phyloP scores from a whole-genome alignment of 2,113 vertebrate genomes.

The Barbus barbus region DNA sequence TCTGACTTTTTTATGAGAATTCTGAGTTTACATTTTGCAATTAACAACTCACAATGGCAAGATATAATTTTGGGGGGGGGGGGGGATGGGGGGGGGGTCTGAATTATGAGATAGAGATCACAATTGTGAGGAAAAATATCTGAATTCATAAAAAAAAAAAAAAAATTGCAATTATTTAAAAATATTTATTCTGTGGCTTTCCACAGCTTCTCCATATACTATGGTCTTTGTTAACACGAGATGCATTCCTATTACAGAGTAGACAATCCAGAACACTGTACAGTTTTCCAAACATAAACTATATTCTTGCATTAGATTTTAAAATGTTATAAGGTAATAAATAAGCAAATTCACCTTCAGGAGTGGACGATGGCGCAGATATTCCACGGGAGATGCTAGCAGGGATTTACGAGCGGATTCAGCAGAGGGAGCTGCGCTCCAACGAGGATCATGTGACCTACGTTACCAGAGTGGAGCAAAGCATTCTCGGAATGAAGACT shows the following conservation, averaged over 20 bases:
- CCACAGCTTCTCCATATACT: neutral
- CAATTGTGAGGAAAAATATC: too few species aligned
- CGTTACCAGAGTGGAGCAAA: constrained; percentile 98
- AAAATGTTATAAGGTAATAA: neutral
- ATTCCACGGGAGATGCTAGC: constrained; percentile 96
- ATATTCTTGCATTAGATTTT: neutral
- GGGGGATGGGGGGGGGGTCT: too few species aligned
- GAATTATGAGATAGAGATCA: too few species aligned
- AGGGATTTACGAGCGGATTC: constrained; percentile 97
- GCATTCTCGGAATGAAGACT: constrained; percentile 96
- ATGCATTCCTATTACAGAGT: neutral
- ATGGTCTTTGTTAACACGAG: neutral
- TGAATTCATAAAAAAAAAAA: too few species aligned
- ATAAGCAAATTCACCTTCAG: constrained; percentile 63
- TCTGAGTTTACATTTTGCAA: too few species aligned
- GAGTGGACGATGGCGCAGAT: constrained; percentile 96
- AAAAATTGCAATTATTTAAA: too few species aligned
- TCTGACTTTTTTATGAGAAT: too few species aligned
- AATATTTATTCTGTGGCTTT: neutral
- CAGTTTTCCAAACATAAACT: neutral
- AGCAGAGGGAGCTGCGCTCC: constrained; percentile 94
- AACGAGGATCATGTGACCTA: constrained; percentile 98
- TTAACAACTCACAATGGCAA: too few species aligned
- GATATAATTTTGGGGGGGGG: too few species aligned
- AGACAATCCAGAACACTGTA: too few species aligned